Conservation (phyloP, 35 echinoderm and acorn worm species). For the Hemicentrotus pulcherrimus region DNA sequence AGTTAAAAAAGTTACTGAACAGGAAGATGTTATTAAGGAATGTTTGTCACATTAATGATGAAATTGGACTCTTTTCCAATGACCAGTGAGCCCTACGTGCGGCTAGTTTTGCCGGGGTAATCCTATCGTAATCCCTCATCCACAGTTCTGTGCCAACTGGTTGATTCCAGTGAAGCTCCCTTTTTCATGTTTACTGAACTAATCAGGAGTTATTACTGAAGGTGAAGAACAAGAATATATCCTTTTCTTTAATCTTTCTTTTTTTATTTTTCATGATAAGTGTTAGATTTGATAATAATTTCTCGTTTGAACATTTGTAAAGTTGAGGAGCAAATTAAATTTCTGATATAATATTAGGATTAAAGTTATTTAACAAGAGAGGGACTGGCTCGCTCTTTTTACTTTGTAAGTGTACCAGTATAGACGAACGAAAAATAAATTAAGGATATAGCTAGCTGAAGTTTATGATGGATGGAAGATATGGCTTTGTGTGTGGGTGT, state of each 20-base stretch:
- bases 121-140: background rate
- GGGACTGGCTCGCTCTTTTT: no score
- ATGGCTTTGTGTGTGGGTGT: no score
- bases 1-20: background rate
- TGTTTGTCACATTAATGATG: background rate
- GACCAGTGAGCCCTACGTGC: background rate
- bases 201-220: background rate
- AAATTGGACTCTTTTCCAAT: background rate
- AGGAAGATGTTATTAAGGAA: background rate
- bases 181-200: background rate
- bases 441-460: background rate
- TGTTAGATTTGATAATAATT: no score
- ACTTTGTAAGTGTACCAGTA: no score
- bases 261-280: no score
- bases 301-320: no score
- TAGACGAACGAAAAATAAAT: background rate
- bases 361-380: no score
- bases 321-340: no score
- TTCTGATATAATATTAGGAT: no score
- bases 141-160: background rate
- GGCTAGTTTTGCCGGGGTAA: background rate
- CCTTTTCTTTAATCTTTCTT: no score
- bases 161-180: background rate
- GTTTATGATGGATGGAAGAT: background rate
- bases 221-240: background rate